Evolutionary conservation across 2,113 vertebrate genomes (phyloP).

Genomic region (Anhinga anhinga): DNA sequence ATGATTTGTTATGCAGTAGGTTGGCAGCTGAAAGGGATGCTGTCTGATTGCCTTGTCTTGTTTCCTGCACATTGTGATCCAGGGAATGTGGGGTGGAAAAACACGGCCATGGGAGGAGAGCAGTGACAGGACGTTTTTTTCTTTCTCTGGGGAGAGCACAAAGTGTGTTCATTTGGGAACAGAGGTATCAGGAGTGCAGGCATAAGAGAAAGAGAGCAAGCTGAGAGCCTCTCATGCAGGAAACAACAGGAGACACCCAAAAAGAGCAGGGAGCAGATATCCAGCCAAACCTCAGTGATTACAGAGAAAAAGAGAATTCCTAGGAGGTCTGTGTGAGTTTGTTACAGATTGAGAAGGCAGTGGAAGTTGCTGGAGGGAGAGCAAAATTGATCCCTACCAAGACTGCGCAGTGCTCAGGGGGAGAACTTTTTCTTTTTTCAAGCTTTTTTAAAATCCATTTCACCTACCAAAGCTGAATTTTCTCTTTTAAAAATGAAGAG

Average conservation of each 20-base stretch:
- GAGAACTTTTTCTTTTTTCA: not conserved
- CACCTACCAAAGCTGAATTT: not conserved
- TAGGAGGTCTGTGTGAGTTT: not conserved
- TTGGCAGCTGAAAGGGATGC: not conserved
- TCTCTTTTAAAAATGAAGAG: not conserved
- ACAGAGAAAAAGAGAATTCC: not conserved
- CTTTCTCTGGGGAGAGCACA: not conserved
- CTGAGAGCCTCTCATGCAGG: accelerated
- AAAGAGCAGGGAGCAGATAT: not conserved
- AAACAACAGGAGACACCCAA: not conserved
- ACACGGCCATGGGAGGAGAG: accelerated
- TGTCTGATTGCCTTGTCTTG: not conserved
- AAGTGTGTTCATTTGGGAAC: not conserved
- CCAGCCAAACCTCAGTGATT: not conserved
- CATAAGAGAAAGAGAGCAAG: not conserved
- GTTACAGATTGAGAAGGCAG: not conserved
- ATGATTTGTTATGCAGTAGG: accelerated
- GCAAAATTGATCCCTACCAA: not conserved
- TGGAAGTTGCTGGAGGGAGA: not conserved
- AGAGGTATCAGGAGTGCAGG: not conserved
- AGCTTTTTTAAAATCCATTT: not conserved
- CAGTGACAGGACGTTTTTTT: not conserved
- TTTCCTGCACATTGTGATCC: not conserved
- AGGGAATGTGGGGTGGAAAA: not conserved
- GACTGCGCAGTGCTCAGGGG: not conserved